Percentiles rank a stretch among this genome's conserved stretches.
Conservation (phyloP, 35 echinoderm and acorn worm species). For the Lytechinus pictus region DNA sequence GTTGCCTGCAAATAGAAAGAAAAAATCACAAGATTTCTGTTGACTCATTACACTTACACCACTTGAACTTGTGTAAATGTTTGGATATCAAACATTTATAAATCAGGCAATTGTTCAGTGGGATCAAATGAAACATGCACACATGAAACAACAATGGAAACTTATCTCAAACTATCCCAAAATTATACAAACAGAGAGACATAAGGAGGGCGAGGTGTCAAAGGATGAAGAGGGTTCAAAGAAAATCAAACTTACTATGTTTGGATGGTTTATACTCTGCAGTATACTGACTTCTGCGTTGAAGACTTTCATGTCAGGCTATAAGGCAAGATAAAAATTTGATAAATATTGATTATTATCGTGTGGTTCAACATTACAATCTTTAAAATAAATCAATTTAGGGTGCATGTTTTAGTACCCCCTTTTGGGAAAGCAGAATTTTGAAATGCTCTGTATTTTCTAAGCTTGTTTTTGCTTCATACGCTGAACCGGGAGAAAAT, state of each 20-base stretch:
- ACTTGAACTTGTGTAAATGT: too few relatives aligned
- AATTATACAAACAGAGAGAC: neutral
- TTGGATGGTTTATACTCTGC: conserved; percentile 83
- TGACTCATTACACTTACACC: neutral
- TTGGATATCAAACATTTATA: neutral
- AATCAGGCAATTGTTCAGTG: neutral
- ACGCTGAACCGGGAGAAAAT: too few relatives aligned
- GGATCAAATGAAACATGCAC: neutral
- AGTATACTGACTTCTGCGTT: conserved; percentile 84
- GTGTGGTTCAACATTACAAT: too few relatives aligned
- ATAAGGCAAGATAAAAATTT: neutral
- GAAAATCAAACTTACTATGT: conserved; percentile 83
- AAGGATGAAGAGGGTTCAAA: neutral
- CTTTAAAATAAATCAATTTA: too few relatives aligned
- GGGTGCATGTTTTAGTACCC: too few relatives aligned
- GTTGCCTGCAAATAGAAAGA: neutral
- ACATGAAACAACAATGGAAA: neutral
- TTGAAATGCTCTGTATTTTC: too few relatives aligned
- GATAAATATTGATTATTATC: too few relatives aligned
- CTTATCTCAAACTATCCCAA: neutral
- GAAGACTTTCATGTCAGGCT: conserved; percentile 90
- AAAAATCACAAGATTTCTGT: neutral
- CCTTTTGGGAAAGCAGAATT: too few relatives aligned
- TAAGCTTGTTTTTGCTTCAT: too few relatives aligned
- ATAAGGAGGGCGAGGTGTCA: neutral